A percentile compares a stretch with the other conserved stretches of the same genome.
phyloP scores from a whole-genome alignment of 2,113 vertebrate genomes.

The Tangachromis dhanisi region DNA sequence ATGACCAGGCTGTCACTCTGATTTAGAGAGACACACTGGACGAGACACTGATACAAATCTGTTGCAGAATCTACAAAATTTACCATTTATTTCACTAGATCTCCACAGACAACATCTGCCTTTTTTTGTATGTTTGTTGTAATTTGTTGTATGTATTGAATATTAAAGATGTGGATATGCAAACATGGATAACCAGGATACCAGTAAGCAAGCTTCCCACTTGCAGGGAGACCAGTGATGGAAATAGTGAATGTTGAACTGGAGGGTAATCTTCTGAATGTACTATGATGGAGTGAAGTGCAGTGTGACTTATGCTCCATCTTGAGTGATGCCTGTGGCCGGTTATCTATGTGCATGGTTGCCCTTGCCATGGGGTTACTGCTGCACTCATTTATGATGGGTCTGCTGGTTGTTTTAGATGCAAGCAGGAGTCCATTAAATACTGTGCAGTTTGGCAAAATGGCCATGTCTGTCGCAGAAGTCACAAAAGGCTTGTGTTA shows the following conservation, averaged over 20 bases:
- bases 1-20: constrained; percentile 31
- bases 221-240: background rate
- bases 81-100: background rate
- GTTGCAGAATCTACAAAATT: background rate
- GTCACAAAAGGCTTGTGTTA: background rate
- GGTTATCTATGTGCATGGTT: constrained; percentile 40
- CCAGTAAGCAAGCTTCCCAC: background rate
- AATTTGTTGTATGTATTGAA: background rate
- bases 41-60: background rate
- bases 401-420: constrained; percentile 1
- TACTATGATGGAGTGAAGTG: constrained; percentile 24
- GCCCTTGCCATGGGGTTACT: constrained; percentile 48
- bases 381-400: constrained; percentile 10
- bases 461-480: background rate
- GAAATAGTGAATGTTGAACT: background rate
- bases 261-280: background rate
- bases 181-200: background rate
- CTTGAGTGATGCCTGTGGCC: constrained; percentile 58
- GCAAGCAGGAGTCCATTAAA: background rate
- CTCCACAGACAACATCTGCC: background rate
- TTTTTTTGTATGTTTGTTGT: background rate
- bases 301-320: constrained; percentile 31
- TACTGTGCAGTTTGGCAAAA: background rate
- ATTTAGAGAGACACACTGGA: background rate
- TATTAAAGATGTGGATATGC: background rate